A percentile compares a stretch with the other conserved stretches of the same genome.
Conservation (phyloP, 2,888 invertebrate genomes). For the Syritta pipiens region DNA sequence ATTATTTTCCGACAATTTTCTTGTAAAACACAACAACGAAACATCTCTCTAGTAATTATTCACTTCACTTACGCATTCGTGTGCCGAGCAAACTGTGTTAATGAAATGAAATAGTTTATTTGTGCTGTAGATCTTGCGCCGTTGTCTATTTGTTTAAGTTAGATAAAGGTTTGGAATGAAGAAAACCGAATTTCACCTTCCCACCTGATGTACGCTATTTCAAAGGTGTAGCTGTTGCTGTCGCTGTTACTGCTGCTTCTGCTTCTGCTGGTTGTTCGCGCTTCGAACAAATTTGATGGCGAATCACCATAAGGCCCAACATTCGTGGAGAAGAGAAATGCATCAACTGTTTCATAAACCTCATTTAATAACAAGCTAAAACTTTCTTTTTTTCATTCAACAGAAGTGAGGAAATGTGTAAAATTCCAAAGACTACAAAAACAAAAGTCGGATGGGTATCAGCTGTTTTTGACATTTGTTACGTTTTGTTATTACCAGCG, state of each 20-base stretch:
- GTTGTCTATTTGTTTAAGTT: slow-evolving; percentile 40
- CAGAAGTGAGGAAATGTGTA: slow-evolving; percentile 33
- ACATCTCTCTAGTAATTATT: slow-evolving; percentile 49
- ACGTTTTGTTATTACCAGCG: slow-evolving; percentile 11
- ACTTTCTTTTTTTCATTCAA: slow-evolving; percentile 67
- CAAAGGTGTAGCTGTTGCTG: slow-evolving; percentile 33
- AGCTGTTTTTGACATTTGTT: slow-evolving; percentile 59
- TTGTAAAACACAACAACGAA: neutral
- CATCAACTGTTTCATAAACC: slow-evolving; percentile 66
- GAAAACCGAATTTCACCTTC: slow-evolving; percentile 58
- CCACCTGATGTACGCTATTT: slow-evolving; percentile 38
- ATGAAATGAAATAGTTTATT: slow-evolving; percentile 34
- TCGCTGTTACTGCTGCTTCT: slow-evolving; percentile 52
- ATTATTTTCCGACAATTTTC: neutral
- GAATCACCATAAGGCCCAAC: slow-evolving; percentile 19
- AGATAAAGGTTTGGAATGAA: slow-evolving; percentile 18
- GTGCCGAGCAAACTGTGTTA: slow-evolving; percentile 27
- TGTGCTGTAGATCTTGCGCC: slow-evolving; percentile 8
- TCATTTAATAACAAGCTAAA: slow-evolving; percentile 66
- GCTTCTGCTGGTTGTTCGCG: slow-evolving; percentile 28
- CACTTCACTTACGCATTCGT: slow-evolving; percentile 51
- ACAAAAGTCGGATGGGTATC: slow-evolving; percentile 33
- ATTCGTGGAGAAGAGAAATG: slow-evolving; percentile 55
- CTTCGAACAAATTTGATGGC: slow-evolving; percentile 1
- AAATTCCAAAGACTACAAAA: slow-evolving; percentile 56